These are phyloP conservation scores for Schizopygopsis malacanthus DNA, from an alignment of 2,797 vertebrate genomes.

Conservation along the genomic window DNA sequence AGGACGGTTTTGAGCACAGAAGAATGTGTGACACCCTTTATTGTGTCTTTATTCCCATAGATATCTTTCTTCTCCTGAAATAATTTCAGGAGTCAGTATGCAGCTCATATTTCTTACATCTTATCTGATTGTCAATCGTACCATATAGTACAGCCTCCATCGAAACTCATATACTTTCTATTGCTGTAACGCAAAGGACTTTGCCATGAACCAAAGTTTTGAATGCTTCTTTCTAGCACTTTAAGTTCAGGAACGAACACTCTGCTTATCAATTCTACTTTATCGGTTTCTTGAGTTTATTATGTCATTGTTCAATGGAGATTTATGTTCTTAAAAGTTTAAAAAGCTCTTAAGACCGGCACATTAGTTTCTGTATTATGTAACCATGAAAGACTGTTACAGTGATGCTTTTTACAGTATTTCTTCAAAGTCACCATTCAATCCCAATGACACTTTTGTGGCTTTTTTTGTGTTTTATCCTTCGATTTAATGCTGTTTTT, in stretches of 20 bases:
- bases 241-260: neutral
- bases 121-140: neutral
- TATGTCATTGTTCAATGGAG: no score
- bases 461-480: neutral
- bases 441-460: neutral
- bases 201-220: neutral
- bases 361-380: neutral
- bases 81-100: conserved; percentile 6
- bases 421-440: neutral
- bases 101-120: conserved; percentile 20
- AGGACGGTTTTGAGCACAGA: conserved; percentile 39
- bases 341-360: neutral
- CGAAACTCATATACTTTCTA: neutral
- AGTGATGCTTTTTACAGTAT: neutral
- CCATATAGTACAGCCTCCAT: neutral
- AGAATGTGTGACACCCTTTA: conserved; percentile 40
- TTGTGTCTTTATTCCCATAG: conserved; percentile 50
- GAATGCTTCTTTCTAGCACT: neutral
- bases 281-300: neutral
- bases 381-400: neutral
- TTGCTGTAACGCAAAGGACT: neutral
- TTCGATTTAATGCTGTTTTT: neutral
- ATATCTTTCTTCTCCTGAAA: conserved; percentile 21
- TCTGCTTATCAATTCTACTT: neutral
- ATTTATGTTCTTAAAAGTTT: neutral